Evolutionary conservation across 1,140 invertebrate genomes (phyloP), one percentile per base, ranked within the genome.

Genomic region (Vanessa atalanta): DNA sequence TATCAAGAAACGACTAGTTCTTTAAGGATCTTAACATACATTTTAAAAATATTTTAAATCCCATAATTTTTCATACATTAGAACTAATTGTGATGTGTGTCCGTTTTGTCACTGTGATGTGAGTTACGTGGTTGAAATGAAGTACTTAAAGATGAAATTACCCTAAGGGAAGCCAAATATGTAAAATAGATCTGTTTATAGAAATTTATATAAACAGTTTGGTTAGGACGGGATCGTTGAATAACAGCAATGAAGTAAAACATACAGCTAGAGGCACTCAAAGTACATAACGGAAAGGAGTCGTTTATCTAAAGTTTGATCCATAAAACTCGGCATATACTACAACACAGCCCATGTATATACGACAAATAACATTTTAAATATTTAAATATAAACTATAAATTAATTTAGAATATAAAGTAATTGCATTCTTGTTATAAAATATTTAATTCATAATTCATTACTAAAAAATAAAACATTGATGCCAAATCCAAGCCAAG

Each of bases 221-320:
- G 69, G 47, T 73, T 78, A 76, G 66, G 60, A 66, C 65, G 66
- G 77, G 73, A 73, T 75, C 70, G 77, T 82, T 68, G 37, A 68
- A 68, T 31, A 79, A 76, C 82, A 86, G 80, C 82, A 77, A 77
- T 53, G 78, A 78, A 78, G 75, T 79, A 80, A 84, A 79, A 63
- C 72, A 83, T 61, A 83, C 71, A 83, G 50, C 37, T 43, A 68
- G 26, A 43, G 31, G 31, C 48, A 51, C 20, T 16, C 53, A 20
- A 6, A 55, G 53, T 16, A 20, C 16, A 12, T 4, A 55, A 16
- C 6, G 16, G 11, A 55, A 55, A 8, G 16, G 53, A 55, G 15
- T 55, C 16, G 53, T 20, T 8, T 55, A 55, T 55, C n/a, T 55
- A 16, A 55, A 55, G n/a, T 51, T 51, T 51, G 14, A 51, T 51